A percentile compares a stretch with the other conserved stretches of the same genome.
These are phyloP conservation scores for Anarhynchus alexandrinus DNA, from an alignment of 2,113 vertebrate genomes.

Conservation along the genomic window DNA sequence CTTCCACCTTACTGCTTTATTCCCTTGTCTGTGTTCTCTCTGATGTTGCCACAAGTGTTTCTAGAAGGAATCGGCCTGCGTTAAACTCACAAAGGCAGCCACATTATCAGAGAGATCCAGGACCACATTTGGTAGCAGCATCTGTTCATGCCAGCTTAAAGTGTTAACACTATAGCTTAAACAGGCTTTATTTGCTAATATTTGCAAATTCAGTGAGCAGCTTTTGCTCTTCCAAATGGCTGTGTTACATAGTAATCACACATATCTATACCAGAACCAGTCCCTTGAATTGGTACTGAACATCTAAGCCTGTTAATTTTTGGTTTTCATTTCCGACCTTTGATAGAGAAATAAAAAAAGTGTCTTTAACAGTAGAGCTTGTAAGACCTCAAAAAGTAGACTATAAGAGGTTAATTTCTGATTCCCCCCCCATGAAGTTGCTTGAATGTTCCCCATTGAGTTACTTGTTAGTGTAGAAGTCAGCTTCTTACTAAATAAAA, in stretches of 20 bases:
- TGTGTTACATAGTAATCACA: not conserved
- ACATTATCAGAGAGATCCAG: not conserved
- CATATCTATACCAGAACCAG: not conserved
- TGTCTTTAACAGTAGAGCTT: not conserved
- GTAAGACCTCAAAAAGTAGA: not conserved
- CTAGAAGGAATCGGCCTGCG: not conserved
- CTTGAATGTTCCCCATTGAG: not conserved
- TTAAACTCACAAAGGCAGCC: not conserved
- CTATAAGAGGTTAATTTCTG: not conserved
- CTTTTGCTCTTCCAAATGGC: not conserved
- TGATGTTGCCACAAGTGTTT: not conserved
- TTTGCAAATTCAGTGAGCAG: not conserved
- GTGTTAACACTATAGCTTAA: conserved; percentile 2
- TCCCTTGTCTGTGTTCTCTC: not conserved
- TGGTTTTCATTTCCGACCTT: not conserved
- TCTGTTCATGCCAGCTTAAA: not conserved
- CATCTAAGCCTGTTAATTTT: not conserved
- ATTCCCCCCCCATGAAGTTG: not conserved
- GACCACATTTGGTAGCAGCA: not conserved
- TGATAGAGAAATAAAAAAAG: not conserved
- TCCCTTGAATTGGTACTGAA: not conserved
- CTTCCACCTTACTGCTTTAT: not conserved
- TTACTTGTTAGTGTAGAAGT: not conserved
- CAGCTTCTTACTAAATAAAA: conserved; percentile 7
- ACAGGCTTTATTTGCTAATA: conserved; percentile 26